Base-by-base conservation (phyloP, 2,888 invertebrate species). In the Pharmacophagus antenor region DNA sequence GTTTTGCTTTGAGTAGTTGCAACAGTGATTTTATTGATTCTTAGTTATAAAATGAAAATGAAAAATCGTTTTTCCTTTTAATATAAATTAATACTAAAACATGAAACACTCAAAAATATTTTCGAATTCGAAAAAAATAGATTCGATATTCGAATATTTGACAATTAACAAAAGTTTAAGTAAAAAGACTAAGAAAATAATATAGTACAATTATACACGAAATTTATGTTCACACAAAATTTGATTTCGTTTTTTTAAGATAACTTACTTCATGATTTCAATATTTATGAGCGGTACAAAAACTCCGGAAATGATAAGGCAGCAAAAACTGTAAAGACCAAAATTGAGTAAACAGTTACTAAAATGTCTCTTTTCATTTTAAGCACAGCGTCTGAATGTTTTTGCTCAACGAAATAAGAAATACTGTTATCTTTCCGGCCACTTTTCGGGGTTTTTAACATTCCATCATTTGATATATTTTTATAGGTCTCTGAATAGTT, bases 301-400 rank as follows among this genome's bases (percentile, higher is more conserved):
- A 82, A 62, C 62, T 80, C 82, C 1, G 88, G 85, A 65, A 88
- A 80, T 0, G 88, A 84, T 56, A 90, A 71, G 20, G 88, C 88
- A 52, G 85, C 86, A 64, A 90, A 89, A 1, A 90, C 80, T 53
- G 86, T 87, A 20, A 89, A 71, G 23, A 88, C 85, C 56, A 90
- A 72, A 67, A 89, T 74, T 4, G 88, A 88, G 71, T 90, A 90
- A 51, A 89, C 68, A 2, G 87, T 85, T 17, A 90, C 85, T 61
- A 90, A 70, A 64, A 89, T 72, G 69, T 88, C 86, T 64, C 86
- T 77, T 68, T 90, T 90, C 62, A 87, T 75, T 72, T 80, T 85
- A 55, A 88, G 63, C 41, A 77, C 56, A 1, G 79, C 72, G 63
- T 87, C 84, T 57, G 72, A 74, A 22, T 77, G 52, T 52, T 61